phyloP scores from a whole-genome alignment of 2,888 invertebrate genomes.

The Polydrusus cervinus region DNA sequence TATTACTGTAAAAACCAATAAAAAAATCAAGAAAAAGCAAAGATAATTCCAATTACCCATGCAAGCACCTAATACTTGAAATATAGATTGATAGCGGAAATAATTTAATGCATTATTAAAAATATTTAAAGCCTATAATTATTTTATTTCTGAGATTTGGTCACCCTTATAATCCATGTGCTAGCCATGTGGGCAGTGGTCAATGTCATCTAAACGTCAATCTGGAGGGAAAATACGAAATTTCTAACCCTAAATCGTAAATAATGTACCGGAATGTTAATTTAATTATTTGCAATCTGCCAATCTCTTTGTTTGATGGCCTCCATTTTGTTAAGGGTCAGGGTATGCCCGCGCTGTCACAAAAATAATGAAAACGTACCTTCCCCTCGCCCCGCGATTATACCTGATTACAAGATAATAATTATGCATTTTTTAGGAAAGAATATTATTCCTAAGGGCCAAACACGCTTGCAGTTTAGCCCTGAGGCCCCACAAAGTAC shows the following conservation, averaged over 20 bases:
- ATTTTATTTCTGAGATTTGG: neutral
- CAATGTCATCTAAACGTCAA: conserved; percentile 62
- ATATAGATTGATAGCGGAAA: neutral
- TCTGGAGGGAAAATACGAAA: conserved; percentile 68
- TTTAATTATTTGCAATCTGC: conserved; percentile 74
- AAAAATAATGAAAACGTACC: conserved; percentile 73
- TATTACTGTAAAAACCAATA: too few relatives aligned
- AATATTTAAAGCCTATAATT: neutral
- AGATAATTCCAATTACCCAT: too few relatives aligned
- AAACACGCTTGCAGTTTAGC: neutral
- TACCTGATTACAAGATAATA: conserved; percentile 66
- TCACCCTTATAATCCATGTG: conserved; percentile 12
- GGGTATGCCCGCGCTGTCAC: conserved; percentile 78
- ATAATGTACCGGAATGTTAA: conserved; percentile 56
- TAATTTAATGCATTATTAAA: neutral
- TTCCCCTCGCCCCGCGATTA: conserved; percentile 67
- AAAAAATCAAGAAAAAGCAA: too few relatives aligned
- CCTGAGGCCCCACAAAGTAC: neutral
- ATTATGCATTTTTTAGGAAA: conserved; percentile 61
- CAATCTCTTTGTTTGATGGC: conserved; percentile 85
- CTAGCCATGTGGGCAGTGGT: conserved; percentile 68
- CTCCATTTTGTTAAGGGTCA: conserved; percentile 87
- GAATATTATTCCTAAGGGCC: conserved; percentile 2
- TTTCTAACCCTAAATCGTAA: conserved; percentile 66
- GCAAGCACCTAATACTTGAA: too few relatives aligned